Evolutionary conservation across 2,888 invertebrate species (phyloP).

Genomic region (Dolomedes plantarius): DNA sequence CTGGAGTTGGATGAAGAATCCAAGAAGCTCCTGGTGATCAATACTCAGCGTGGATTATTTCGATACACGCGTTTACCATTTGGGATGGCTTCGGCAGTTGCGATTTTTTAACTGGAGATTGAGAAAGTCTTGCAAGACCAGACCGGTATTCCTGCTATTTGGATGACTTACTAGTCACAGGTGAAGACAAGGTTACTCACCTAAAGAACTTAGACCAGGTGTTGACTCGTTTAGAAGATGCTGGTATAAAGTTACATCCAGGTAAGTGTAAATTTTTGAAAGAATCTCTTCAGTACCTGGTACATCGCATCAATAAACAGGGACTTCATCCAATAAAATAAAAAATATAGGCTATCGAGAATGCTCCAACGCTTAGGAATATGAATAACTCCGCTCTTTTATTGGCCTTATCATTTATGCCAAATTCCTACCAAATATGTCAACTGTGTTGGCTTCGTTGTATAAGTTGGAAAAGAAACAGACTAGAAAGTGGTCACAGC

Average conservation of each 20-base stretch:
- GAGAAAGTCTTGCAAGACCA: neutral
- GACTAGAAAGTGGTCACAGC: conserved; percentile 72
- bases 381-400: conserved; percentile 73
- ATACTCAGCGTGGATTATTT: conserved; percentile 17
- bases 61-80: neutral
- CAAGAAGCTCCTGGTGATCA: conserved; percentile 10
- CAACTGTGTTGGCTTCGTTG: conserved; percentile 73
- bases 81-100: conserved; percentile 3
- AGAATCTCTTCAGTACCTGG: conserved; percentile 4
- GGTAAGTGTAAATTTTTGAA: conserved; percentile 73
- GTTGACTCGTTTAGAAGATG: neutral
- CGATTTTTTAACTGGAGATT: conserved; percentile 33
- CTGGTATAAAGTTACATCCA: conserved; percentile 18
- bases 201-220: neutral
- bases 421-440: conserved; percentile 74
- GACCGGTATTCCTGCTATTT: neutral
- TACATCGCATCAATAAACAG: conserved; percentile 71
- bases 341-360: conserved; percentile 73
- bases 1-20: conserved; percentile 24
- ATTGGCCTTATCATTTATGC: conserved; percentile 74
- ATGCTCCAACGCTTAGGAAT: conserved; percentile 74
- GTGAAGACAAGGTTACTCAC: neutral
- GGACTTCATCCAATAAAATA: conserved; percentile 72
- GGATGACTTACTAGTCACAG: conserved; percentile 13
- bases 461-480: conserved; percentile 69